Evolutionary conservation across 2,113 vertebrate genomes (phyloP).

Genomic region (Phylloscopus trochilus): DNA sequence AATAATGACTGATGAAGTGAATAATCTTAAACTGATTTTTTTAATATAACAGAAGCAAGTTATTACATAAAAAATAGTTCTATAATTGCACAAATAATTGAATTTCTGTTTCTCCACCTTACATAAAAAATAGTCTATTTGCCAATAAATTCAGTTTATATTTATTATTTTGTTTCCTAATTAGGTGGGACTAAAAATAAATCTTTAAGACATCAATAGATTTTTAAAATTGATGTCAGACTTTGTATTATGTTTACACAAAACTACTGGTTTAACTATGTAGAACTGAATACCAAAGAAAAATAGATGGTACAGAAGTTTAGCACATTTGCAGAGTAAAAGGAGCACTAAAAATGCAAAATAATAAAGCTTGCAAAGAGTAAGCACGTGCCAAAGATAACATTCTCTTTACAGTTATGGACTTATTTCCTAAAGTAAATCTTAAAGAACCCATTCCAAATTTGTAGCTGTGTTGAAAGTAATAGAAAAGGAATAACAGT

Average conservation of each 20-base stretch:
- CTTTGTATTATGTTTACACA: not conserved
- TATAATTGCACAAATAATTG: not conserved
- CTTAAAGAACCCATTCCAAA: not conserved
- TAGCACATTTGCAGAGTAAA: not conserved
- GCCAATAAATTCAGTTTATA: not conserved
- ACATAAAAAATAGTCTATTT: not conserved
- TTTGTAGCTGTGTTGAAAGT: not conserved
- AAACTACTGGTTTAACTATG: not conserved
- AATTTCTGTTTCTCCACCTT: not conserved
- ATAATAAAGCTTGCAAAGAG: not conserved
- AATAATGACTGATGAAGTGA: not conserved
- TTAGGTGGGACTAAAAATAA: not conserved
- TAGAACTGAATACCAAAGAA: not conserved
- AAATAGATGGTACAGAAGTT: not conserved
- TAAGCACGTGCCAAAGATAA: not conserved
- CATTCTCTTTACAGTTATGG: not conserved
- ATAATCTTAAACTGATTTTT: not conserved
- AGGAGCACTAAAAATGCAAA: not conserved
- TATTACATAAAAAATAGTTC: not conserved
- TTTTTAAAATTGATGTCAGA: not conserved
- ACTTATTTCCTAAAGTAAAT: not conserved
- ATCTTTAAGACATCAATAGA: not conserved
- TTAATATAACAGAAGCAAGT: not conserved
- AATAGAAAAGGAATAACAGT: not conserved
- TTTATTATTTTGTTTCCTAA: not conserved